These are phyloP conservation scores for Selenia dentaria DNA, from an alignment of 2,888 invertebrate genomes.

Conservation along the genomic window DNA sequence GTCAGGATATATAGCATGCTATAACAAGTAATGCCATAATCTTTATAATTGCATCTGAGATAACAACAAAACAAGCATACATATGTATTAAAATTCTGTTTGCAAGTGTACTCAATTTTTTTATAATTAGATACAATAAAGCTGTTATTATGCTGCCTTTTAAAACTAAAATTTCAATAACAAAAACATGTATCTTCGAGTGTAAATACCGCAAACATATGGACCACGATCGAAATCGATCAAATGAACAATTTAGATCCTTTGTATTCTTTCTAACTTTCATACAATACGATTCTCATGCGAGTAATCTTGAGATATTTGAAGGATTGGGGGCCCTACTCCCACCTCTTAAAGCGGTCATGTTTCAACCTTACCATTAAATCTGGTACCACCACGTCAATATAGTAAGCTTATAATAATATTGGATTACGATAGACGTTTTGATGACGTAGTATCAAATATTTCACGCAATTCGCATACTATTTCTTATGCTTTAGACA, in stretches of 20 bases:
- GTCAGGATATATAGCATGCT: conserved; percentile 44
- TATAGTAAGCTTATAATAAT: too few relatives aligned
- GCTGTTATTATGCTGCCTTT: conserved; percentile 30
- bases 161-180: conserved; percentile 49
- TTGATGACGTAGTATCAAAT: too few relatives aligned
- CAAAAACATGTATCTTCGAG: conserved; percentile 39
- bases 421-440: too few relatives aligned
- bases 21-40: conserved; percentile 57
- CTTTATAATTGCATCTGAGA: conserved; percentile 35
- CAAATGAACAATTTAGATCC: conserved; percentile 28
- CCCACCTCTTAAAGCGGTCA: too few relatives aligned
- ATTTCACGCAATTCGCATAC: too few relatives aligned
- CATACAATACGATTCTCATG: too few relatives aligned
- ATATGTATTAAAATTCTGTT: conserved; percentile 33
- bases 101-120: conserved; percentile 34
- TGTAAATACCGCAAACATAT: conserved; percentile 7
- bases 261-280: too few relatives aligned
- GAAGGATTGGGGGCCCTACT: too few relatives aligned
- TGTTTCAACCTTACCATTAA: too few relatives aligned
- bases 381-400: too few relatives aligned
- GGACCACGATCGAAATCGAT: conserved; percentile 3
- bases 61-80: conserved; percentile 42
- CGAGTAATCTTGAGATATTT: too few relatives aligned
- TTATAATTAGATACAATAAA: conserved; percentile 26
- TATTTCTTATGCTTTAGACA: too few relatives aligned